Conservation (phyloP, 1,140 invertebrate genomes). For the Gryon sp. region DNA sequence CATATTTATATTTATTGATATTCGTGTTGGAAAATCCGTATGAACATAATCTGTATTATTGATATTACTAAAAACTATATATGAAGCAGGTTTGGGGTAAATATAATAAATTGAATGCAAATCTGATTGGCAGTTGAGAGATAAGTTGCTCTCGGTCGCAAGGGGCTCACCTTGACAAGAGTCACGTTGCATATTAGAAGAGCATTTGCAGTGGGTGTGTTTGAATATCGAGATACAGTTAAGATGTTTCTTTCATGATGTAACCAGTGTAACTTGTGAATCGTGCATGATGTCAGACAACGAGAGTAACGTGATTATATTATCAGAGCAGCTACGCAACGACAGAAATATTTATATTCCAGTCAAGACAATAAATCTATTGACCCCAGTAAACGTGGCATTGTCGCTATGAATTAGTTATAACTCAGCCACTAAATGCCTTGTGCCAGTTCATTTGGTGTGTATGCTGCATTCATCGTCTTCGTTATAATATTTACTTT, state of each 20-base stretch:
- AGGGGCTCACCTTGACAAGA: conserved; percentile 68
- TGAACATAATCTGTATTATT: conserved; percentile 10
- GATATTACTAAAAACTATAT: conserved; percentile 19
- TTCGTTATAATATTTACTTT: conserved; percentile 17
- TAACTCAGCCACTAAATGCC: conserved; percentile 50
- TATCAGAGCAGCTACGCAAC: conserved; percentile 30
- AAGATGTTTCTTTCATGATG: conserved; percentile 73
- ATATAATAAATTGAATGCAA: conserved; percentile 20
- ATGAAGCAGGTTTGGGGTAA: conserved; percentile 2
- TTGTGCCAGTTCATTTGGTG: conserved; percentile 36
- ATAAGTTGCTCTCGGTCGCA: conserved; percentile 66
- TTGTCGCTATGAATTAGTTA: conserved; percentile 48
- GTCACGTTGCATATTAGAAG: conserved; percentile 65
- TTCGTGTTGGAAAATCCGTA: conserved; percentile 18
- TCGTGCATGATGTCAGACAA: conserved; percentile 10
- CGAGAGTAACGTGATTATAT: conserved; percentile 39
- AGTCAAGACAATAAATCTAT: conserved; percentile 43
- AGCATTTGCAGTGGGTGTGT: conserved; percentile 67
- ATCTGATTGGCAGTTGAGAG: conserved; percentile 36
- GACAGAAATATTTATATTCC: conserved; percentile 41
- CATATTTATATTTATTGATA: too few species aligned
- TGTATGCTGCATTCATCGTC: conserved; percentile 3
- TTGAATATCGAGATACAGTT: conserved; percentile 68
- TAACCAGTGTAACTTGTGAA: conserved; percentile 61
- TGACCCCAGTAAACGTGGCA: conserved; percentile 41